Conservation (phyloP, 1,140 invertebrate species). For the Drosophila insularis region DNA sequence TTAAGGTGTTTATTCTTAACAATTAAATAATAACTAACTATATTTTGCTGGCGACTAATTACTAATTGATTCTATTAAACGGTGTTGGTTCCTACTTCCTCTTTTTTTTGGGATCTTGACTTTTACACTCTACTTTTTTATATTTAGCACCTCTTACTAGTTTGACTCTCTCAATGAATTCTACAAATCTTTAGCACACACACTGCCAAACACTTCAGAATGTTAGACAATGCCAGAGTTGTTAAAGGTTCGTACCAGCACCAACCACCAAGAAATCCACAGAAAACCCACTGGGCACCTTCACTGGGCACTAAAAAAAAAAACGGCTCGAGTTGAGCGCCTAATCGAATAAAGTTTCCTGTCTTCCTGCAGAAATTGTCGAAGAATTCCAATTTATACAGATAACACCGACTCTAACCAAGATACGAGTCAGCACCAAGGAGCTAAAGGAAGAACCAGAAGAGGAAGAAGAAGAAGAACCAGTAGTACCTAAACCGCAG, state of each 20-base stretch:
- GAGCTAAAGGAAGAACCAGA: conserved; percentile 52
- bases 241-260: conserved; percentile 2
- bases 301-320: conserved; percentile 32
- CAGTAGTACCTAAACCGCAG: not conserved
- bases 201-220: not conserved
- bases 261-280: conserved; percentile 4
- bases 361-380: conserved; percentile 54
- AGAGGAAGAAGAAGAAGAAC: conserved; percentile 31
- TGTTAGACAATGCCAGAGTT: not conserved
- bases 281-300: conserved; percentile 27
- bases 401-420: conserved; percentile 89
- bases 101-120: conserved; percentile 28
- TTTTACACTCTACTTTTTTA: conserved; percentile 25
- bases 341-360: conserved; percentile 37
- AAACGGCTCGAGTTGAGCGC: conserved; percentile 13
- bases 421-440: conserved; percentile 89
- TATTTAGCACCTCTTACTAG: conserved; percentile 30
- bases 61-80: conserved; percentile 45
- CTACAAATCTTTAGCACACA: conserved; percentile 5
- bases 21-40: conserved; percentile 23
- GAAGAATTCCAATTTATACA: conserved; percentile 89
- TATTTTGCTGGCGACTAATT: conserved; percentile 30
- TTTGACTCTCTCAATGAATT: not conserved
- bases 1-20: not conserved
- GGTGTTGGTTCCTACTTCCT: conserved; percentile 58